Conservation (phyloP, 2,888 invertebrate genomes). For the Cancer borealis region DNA sequence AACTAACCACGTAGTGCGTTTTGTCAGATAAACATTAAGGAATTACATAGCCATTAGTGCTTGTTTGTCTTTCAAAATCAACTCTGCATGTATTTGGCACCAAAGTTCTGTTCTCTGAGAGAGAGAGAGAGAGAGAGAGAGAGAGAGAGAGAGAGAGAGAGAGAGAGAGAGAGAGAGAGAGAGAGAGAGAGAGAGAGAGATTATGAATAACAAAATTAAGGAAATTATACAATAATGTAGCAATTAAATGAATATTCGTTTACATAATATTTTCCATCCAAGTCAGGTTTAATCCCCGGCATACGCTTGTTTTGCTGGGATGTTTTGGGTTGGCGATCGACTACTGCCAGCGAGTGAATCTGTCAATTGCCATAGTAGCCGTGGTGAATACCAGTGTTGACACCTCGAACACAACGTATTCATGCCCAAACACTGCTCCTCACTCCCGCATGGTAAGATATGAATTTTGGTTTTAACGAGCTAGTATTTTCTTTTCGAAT, state of each 20-base stretch:
- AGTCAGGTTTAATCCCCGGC: slow-evolving; percentile 16
- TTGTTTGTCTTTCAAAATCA: background rate
- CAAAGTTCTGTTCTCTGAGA: background rate
- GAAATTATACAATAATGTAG: background rate
- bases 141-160: slow-evolving; percentile 47
- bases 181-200: slow-evolving; percentile 15
- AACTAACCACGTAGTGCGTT: too few relatives aligned
- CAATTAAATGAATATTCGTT: background rate
- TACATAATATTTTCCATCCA: background rate
- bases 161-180: slow-evolving; percentile 51
- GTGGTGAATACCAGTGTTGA: slow-evolving; percentile 41
- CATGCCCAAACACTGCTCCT: background rate
- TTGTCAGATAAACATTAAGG: background rate
- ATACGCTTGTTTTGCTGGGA: slow-evolving; percentile 50
- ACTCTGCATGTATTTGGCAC: background rate
- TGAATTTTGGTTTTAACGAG: background rate
- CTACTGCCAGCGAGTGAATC: slow-evolving; percentile 59
- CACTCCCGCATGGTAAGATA: background rate
- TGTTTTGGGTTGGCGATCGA: slow-evolving; percentile 49
- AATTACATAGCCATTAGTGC: background rate
- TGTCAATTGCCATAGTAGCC: slow-evolving; percentile 65
- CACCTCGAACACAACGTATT: background rate
- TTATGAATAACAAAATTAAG: background rate
- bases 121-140: slow-evolving; percentile 25
- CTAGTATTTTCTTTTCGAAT: background rate